Percentiles rank a stretch among this genome's conserved stretches.
phyloP scores from a whole-genome alignment of 2,888 invertebrate species.

The Orchesella flavescens region DNA sequence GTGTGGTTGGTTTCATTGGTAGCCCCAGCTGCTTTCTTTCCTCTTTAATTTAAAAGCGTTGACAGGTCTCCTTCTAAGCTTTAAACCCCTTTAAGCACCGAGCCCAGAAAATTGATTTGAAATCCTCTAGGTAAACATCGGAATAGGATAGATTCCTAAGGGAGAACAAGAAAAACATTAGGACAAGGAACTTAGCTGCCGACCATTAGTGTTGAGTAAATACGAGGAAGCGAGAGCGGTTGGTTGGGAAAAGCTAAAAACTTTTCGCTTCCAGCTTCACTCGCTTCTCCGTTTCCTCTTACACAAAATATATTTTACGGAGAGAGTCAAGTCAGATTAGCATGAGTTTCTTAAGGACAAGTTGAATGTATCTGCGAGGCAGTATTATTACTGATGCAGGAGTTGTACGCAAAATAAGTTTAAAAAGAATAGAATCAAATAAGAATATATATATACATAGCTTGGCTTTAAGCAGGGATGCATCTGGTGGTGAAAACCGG shows the following conservation, averaged over 20 bases:
- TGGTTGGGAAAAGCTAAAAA: not conserved
- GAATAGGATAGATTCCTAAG: slow-evolving; percentile 42
- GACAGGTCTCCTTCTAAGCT: slow-evolving; percentile 30
- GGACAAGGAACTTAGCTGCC: slow-evolving; percentile 5
- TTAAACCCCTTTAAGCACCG: slow-evolving; percentile 1
- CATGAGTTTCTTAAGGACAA: not conserved
- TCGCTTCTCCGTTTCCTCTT: slow-evolving; percentile 14
- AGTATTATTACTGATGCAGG: not conserved
- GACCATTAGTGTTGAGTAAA: slow-evolving; percentile 46
- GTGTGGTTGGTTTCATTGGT: not conserved
- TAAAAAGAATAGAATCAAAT: too few relatives aligned
- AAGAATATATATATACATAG: too few relatives aligned
- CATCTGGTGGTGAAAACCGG: slow-evolving; percentile 16
- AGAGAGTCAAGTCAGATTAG: slow-evolving; percentile 25
- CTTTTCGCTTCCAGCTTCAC: not conserved
- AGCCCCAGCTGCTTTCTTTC: slow-evolving; percentile 47
- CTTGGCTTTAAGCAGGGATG: not conserved
- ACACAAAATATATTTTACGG: slow-evolving; percentile 15
- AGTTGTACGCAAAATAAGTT: not conserved
- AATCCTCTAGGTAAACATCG: slow-evolving; percentile 48
- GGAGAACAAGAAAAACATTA: slow-evolving; percentile 43
- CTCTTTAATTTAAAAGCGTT: slow-evolving; percentile 51
- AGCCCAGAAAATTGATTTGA: slow-evolving; percentile 14
- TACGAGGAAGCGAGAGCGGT: not conserved
- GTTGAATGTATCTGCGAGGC: not conserved